These are phyloP conservation scores for Lycorma delicatula DNA, from an alignment of 1,140 invertebrate genomes.

Conservation along the genomic window DNA sequence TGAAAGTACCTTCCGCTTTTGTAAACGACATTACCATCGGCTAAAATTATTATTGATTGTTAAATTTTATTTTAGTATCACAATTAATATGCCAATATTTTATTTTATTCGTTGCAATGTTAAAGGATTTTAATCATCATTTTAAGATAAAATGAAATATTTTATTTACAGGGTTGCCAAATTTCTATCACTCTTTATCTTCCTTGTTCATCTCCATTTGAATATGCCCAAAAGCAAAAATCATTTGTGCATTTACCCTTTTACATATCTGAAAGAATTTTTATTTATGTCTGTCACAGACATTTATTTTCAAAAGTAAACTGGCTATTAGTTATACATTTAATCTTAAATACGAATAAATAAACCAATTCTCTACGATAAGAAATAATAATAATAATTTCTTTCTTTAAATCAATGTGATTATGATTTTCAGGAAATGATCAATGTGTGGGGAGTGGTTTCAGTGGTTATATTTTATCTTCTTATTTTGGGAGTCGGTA, in stretches of 20 bases:
- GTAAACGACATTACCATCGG: too few species aligned
- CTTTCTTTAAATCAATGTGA: not conserved
- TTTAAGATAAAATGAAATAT: too few species aligned
- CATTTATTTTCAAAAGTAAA: not conserved
- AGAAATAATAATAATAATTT: not conserved
- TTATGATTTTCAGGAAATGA: conserved; percentile 31
- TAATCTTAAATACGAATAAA: not conserved
- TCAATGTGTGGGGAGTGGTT: conserved; percentile 83
- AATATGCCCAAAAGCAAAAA: too few species aligned
- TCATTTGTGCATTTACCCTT: not conserved
- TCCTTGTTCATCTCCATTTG: too few species aligned
- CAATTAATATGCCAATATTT: too few species aligned
- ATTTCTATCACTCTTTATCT: too few species aligned
- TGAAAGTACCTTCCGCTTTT: too few species aligned
- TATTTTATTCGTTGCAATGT: too few species aligned
- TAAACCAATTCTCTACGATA: not conserved
- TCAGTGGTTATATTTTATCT: conserved; percentile 92
- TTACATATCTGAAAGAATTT: not conserved
- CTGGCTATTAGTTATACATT: not conserved
- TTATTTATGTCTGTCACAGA: not conserved
- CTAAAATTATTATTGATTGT: too few species aligned
- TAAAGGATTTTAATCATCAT: too few species aligned
- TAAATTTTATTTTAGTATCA: too few species aligned
- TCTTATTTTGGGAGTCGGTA: conserved; percentile 83
- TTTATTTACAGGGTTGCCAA: too few species aligned